Base-by-base conservation (phyloP, 2,888 invertebrate species). In the Seira sanloemensis region DNA sequence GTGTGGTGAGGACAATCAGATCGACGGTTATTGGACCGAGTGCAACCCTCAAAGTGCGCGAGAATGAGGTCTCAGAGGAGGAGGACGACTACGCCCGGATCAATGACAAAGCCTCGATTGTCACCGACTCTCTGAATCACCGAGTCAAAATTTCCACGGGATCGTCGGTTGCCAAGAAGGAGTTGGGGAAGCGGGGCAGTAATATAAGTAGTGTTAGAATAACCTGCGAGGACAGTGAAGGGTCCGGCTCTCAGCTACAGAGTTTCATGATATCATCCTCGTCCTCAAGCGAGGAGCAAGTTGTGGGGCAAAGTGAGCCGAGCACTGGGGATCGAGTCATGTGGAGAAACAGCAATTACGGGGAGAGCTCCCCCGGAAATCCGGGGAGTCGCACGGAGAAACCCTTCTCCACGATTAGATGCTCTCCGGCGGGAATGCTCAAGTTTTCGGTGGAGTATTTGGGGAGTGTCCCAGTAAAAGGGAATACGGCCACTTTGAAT, bases 391-490 rank as follows among this genome's bases (percentile, higher is more conserved):
- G 80, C 5, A 23, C 65, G 18, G 88, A 88, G 4, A 84, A 88
- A 21, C 69, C 86, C 0, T 88, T 85, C 69, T 87, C 87, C 0
- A 77, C 86, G 16, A 79, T 86, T 2, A 21, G 84, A 19, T 86
- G 76, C 19, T 85, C 88, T 0, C 87, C 89, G 0, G 86, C 85
- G 23, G 88, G 88, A 21, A 89, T 89, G 82, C 89, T 90, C 2
- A 88, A 89, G 77, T 91, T 91, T 87, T 87, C 90, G 18, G 96
- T 97, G 0, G 95, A 95, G 90, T 97, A 97, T 90, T 92, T 97
- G 86, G 97, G 97, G 9, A 95, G 95, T 0, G 93, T 96, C 19
- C 94, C 95, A 0, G 92, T 97, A 0, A 94, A 94, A 26, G 88
- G 96, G 96, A 81, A 82, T 21, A 88, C 90, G 23, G 96, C 96